A percentile compares a stretch with the other conserved stretches of the same genome.
Conservation (phyloP, 2,888 invertebrate genomes). For the Drosophila paranaensis region DNA sequence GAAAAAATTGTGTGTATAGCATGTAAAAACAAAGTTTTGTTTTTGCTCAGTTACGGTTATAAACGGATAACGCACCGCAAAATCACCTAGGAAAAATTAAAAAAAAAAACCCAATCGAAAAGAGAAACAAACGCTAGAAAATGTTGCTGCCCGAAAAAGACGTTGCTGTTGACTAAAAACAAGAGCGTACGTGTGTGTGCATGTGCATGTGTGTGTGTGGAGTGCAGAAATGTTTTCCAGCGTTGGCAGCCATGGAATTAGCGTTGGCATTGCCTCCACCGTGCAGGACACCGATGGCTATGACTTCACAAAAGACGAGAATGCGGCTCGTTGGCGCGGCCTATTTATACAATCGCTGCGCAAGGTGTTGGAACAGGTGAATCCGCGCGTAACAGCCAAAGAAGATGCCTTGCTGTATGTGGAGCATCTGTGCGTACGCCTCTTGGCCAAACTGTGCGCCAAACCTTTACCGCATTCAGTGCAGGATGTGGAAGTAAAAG, state of each 20-base stretch:
- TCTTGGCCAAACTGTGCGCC: conserved; percentile 94
- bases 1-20: conserved; percentile 61
- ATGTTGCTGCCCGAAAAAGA: conserved; percentile 55
- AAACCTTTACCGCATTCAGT: conserved; percentile 93
- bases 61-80: conserved; percentile 29
- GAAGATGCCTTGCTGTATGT: conserved; percentile 97
- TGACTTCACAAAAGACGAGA: conserved; percentile 95
- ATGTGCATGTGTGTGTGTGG: conserved; percentile 43
- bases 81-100: conserved; percentile 14
- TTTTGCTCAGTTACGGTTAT: conserved; percentile 44
- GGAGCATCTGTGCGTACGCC: conserved; percentile 94
- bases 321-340: conserved; percentile 96
- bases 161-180: conserved; percentile 67
- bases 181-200: conserved; percentile 46
- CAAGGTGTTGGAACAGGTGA: conserved; percentile 96
- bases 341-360: conserved; percentile 94
- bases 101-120: conserved; percentile 8
- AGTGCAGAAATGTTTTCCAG: conserved; percentile 87
- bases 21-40: conserved; percentile 59
- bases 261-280: conserved; percentile 57
- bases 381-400: conserved; percentile 93
- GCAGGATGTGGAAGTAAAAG: conserved; percentile 96
- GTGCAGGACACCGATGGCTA: conserved; percentile 79
- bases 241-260: conserved; percentile 57
- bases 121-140: conserved; percentile 36